Evolutionary conservation across 2,113 vertebrate species (phyloP), one percentile per base, ranked within the genome.

Genomic region (Butorides virescens): DNA sequence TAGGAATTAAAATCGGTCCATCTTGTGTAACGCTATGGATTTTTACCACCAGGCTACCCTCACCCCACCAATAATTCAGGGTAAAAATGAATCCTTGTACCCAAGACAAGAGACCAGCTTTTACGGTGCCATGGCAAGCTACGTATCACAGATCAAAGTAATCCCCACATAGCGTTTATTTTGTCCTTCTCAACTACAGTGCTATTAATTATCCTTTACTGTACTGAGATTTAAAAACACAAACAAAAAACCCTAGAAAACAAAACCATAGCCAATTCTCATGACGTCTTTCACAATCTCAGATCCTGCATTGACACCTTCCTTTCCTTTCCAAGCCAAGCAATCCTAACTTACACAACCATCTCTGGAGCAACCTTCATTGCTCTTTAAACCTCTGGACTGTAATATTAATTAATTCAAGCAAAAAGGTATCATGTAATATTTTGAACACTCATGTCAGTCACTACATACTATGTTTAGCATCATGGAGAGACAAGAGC

Each of bases 51-150:
- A 49, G 49, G n/a, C 47, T 55, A 47, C 59, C 21, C 29, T n/a
- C 52, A 46, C 8, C 6, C 52, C n/a, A 67, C 59, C 23, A 29
- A 18, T 11, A 74, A 47, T 39, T 63, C 32, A 25, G 12, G 12
- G 36, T 13, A 52, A 53, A 62, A 56, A 2, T 34, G 12, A 36
- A 56, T 34, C 63, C 77, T 25, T 52, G 37, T 26, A 25, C 11
- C 53, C 39, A 55, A 83, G 39, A 29, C 46, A 34, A 55, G 26
- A 46, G 20, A 34, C 34, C 9, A n/a, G 53, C 37, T 73, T 80
- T 49, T 47, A 13, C 0, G 0, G 23, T n/a, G 53, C n/a, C n/a
- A 29, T 0, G 4, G 29, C 63, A 63, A 65, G 23, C 32, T 63
- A 32, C 0, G 4, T 30, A 42, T 34, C 61, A 55, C 42, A 49